phyloP scores from a whole-genome alignment of 1,140 invertebrate genomes.

The Saccostrea echinata region DNA sequence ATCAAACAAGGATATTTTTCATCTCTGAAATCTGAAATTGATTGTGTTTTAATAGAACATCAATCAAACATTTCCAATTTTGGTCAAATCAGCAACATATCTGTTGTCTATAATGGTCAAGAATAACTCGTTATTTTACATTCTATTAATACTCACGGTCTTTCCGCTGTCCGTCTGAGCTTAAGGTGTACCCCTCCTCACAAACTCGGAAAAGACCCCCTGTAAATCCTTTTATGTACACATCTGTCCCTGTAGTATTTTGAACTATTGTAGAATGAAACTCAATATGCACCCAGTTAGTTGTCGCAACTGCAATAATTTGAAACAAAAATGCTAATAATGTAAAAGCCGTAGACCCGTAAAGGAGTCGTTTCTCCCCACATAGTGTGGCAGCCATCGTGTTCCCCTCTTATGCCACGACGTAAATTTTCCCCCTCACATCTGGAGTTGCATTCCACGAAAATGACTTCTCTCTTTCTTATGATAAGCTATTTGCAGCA shows the following conservation, averaged over 20 bases:
- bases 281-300: conserved; percentile 37
- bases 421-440: not conserved
- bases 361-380: conserved; percentile 46
- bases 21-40: too few relatives aligned
- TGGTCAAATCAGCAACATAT: too few relatives aligned
- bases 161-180: not conserved
- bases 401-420: not conserved
- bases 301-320: conserved; percentile 47
- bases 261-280: not conserved
- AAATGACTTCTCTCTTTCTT: not conserved
- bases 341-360: conserved; percentile 42
- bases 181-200: not conserved
- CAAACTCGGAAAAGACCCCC: not conserved
- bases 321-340: conserved; percentile 49
- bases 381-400: conserved; percentile 37
- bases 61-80: too few relatives aligned
- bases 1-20: too few relatives aligned
- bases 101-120: too few relatives aligned
- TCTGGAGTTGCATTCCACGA: not conserved
- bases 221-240: not conserved
- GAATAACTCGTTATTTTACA: too few relatives aligned
- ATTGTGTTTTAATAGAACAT: too few relatives aligned
- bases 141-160: conserved; percentile 4
- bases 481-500: not conserved
- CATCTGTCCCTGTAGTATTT: not conserved